Evolutionary conservation across 2,888 invertebrate genomes (phyloP).

Genomic region (Phortica okadai): DNA sequence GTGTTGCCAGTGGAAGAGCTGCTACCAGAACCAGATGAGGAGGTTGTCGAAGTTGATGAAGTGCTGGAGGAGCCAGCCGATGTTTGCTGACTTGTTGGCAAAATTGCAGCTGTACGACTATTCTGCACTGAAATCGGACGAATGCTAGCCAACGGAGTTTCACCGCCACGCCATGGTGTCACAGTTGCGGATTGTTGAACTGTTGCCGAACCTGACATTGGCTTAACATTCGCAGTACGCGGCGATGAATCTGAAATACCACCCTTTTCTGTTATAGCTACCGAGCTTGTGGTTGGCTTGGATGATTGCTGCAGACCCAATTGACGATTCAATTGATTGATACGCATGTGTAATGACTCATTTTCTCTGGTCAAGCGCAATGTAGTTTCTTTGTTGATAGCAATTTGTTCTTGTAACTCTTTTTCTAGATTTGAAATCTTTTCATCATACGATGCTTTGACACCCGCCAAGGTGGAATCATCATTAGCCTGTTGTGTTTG

Average conservation of each 20-base stretch:
- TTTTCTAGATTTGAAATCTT: conserved; percentile 84
- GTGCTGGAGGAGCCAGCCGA: conserved; percentile 62
- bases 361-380: conserved; percentile 79
- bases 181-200: conserved; percentile 78
- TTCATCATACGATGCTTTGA: conserved; percentile 85
- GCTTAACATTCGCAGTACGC: conserved; percentile 94
- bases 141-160: conserved; percentile 94
- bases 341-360: conserved; percentile 84
- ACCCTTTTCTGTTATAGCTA: conserved; percentile 78
- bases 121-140: conserved; percentile 89
- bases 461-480: conserved; percentile 79
- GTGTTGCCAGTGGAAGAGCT: conserved; percentile 74
- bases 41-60: conserved; percentile 59
- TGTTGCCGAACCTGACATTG: conserved; percentile 86
- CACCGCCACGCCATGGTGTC: conserved; percentile 84
- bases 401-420: conserved; percentile 82
- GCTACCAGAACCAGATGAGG: conserved; percentile 62
- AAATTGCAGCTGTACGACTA: conserved; percentile 85
- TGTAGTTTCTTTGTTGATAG: conserved; percentile 79
- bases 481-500: conserved; percentile 79
- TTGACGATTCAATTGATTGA: conserved; percentile 83
- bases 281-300: conserved; percentile 83
- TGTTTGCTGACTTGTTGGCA: conserved; percentile 81
- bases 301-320: conserved; percentile 80
- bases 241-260: conserved; percentile 79